A percentile compares a stretch with the other conserved stretches of the same genome.
Conservation (phyloP, 2,888 invertebrate genomes). For the Resseliella maxima region DNA sequence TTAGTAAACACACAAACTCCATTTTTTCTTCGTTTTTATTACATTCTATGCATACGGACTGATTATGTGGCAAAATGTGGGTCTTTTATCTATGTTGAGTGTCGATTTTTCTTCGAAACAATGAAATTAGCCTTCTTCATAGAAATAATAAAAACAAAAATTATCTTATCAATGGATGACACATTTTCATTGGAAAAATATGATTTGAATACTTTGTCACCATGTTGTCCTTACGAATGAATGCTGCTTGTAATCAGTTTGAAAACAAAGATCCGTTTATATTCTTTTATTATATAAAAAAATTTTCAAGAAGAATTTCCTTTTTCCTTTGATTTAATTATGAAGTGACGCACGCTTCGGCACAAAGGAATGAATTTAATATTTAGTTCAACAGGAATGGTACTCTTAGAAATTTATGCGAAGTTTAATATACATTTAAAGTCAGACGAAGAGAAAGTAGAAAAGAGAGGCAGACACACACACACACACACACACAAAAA, state of each 20-base stretch:
- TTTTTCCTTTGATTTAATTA: not conserved
- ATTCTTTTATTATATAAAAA: too few species aligned
- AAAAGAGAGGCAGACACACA: too few species aligned
- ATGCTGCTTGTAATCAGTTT: not conserved
- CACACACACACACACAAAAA: too few species aligned
- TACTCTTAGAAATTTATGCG: too few species aligned
- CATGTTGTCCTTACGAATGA: not conserved
- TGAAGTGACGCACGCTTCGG: too few species aligned
- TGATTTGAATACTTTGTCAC: not conserved
- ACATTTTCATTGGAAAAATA: not conserved
- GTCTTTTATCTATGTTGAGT: not conserved
- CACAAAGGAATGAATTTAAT: too few species aligned
- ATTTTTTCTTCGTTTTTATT: not conserved
- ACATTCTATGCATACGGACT: not conserved
- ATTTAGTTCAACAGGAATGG: too few species aligned
- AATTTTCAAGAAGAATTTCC: too few species aligned
- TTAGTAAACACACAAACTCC: not conserved
- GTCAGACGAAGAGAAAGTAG: too few species aligned
- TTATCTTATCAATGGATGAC: not conserved
- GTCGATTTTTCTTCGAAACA: not conserved
- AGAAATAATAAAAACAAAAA: not conserved
- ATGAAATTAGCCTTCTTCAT: not conserved
- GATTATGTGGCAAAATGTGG: not conserved
- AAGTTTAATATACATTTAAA: too few species aligned
- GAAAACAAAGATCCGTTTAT: not conserved